Percentiles rank a stretch among this genome's conserved stretches.
phyloP scores from a whole-genome alignment of 2,113 vertebrate genomes.

The Sylvia atricapilla region DNA sequence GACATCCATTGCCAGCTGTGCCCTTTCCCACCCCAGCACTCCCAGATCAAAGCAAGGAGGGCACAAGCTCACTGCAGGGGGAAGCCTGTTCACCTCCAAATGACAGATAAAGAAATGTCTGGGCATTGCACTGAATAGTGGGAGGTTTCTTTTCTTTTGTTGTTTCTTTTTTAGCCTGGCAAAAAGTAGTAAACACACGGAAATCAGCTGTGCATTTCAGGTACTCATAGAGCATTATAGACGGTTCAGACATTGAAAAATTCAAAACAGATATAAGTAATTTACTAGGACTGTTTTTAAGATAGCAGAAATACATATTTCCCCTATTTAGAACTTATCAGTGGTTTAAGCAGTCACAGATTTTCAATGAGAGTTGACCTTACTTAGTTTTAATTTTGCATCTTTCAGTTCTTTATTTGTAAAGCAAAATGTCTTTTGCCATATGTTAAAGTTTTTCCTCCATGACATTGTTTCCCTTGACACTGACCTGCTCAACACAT shows the following conservation, averaged over 20 bases:
- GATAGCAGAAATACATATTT: not conserved
- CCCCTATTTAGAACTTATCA: not conserved
- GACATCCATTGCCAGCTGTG: fast-evolving
- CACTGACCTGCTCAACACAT: not conserved
- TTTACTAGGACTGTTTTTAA: not conserved
- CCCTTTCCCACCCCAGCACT: not conserved
- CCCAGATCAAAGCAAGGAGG: fast-evolving
- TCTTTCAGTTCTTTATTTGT: not conserved
- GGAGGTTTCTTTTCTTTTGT: not conserved
- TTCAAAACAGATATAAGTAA: not conserved
- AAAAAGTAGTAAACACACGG: not conserved
- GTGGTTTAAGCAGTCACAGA: not conserved
- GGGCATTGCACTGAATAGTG: not conserved
- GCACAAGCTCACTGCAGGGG: fast-evolving
- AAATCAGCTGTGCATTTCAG: not conserved
- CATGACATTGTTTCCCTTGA: not conserved
- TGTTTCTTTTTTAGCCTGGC: not conserved
- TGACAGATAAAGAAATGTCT: not conserved
- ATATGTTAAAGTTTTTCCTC: not conserved
- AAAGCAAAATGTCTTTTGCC: not conserved
- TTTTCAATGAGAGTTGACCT: not conserved
- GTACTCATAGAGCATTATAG: not conserved
- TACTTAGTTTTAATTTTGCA: not conserved
- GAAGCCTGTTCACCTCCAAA: not conserved
- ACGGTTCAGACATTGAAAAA: not conserved